Evolutionary conservation across 2,888 invertebrate genomes (phyloP), one percentile per base, ranked within the genome.

Genomic region (Nomada flava): DNA sequence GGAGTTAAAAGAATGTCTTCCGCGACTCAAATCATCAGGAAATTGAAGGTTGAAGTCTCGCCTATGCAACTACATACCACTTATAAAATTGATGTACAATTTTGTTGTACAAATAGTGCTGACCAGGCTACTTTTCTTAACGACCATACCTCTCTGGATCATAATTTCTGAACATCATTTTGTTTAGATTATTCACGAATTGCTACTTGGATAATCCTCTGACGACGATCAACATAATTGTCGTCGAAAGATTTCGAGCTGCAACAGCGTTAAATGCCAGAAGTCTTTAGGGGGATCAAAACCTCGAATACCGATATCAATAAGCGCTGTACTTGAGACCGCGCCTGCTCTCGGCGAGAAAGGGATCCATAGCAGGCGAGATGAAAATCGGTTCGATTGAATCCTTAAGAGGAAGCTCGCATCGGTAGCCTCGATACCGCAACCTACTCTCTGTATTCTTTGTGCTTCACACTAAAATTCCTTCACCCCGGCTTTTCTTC

Each of bases 321-420:
- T 79, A 71, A 79, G 65, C 65, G 53, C 20, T 57, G 26, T 70
- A 59, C 70, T 47, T 55, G 76, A 73, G 63, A 60, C 36, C 72
- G 65, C 65, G 65, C 67, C 59, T 50, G 67, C 63, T 59, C 11
- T 44, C 47, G 20, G n/a, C 26, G 60, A 50, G 59, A 53, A 55
- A 26, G 60, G 59, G 60, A 55, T 69, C 50, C 60, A 55, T 62
- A 68, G 53, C 42, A 47, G 59, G 55, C 23, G 73, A 79, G 80
- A 79, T 76, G 82, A 84, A 88, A 84, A 83, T 86, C 77, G 59
- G 63, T 64, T 76, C 79, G 83, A 87, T 87, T 82, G 80, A 89
- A 87, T 85, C 75, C 80, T 81, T 77, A 76, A 80, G 79, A 82
- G 79, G 76, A 77, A 79, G 70, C 55, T 47, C 76, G 76, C 78